A percentile compares a stretch with the other conserved stretches of the same genome.
These are phyloP conservation scores for Anticlea derivata DNA, from an alignment of 2,888 invertebrate species.

Conservation along the genomic window DNA sequence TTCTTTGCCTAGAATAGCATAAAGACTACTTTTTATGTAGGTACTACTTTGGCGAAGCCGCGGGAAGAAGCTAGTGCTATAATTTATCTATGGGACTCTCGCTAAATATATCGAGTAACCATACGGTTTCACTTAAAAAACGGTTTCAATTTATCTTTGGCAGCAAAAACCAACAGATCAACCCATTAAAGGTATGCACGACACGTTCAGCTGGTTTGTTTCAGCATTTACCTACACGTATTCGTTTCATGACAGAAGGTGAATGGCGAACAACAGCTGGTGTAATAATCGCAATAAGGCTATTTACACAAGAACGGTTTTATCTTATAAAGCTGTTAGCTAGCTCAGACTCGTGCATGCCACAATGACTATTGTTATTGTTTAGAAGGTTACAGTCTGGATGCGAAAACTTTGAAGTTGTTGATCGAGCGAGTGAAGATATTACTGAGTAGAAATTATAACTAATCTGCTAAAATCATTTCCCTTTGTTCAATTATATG, in stretches of 20 bases:
- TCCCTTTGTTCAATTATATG: too few species aligned
- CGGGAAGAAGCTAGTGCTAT: too few species aligned
- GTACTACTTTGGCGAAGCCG: too few species aligned
- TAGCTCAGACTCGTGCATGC: conserved; percentile 9
- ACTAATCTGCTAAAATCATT: too few species aligned
- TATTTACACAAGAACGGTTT: conserved; percentile 18
- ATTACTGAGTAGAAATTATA: too few species aligned
- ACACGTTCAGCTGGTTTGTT: conserved; percentile 15
- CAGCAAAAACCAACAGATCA: conserved; percentile 2
- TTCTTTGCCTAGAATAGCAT: too few species aligned
- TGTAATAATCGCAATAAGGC: conserved; percentile 20
- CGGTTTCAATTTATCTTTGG: conserved; percentile 5
- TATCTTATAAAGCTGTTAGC: conserved; percentile 12
- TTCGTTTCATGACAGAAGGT: conserved; percentile 42
- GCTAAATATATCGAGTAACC: conserved; percentile 1
- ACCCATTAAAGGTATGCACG: conserved; percentile 3
- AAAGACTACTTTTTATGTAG: too few species aligned
- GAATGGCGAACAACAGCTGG: conserved; percentile 40
- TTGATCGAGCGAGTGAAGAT: too few species aligned
- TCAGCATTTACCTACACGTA: conserved; percentile 28
- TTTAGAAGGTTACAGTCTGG: conserved; percentile 11
- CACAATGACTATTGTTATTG: conserved; percentile 10
- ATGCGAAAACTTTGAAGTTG: conserved; percentile 12
- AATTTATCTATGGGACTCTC: conserved; percentile 34
- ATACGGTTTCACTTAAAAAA: conserved; percentile 7